phyloP scores from a whole-genome alignment of 2,113 vertebrate genomes.

The Calidris pygmaea region DNA sequence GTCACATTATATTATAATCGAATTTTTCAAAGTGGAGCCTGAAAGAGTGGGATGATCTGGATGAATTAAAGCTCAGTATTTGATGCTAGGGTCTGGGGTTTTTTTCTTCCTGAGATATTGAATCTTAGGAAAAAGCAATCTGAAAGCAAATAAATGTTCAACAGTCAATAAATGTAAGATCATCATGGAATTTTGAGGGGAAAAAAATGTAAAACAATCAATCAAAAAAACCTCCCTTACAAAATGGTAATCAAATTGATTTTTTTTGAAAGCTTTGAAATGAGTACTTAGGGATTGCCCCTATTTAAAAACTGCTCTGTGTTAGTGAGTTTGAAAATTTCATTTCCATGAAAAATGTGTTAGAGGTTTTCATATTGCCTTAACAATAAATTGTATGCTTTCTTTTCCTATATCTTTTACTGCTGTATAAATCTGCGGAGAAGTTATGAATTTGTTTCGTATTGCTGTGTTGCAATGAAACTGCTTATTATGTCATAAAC shows the following conservation, averaged over 20 bases:
- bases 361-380: background rate
- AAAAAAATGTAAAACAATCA: background rate
- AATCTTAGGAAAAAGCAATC: background rate
- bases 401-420: background rate
- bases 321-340: background rate
- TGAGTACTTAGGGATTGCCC: background rate
- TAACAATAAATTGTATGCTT: background rate
- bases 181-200: background rate
- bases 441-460: conserved; percentile 7
- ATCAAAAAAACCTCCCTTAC: background rate
- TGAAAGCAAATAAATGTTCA: background rate
- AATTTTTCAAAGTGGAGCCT: background rate
- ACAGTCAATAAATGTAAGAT: background rate
- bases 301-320: background rate
- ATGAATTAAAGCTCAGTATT: background rate
- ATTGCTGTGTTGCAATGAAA: conserved; percentile 5
- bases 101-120: background rate
- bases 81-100: background rate
- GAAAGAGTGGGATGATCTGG: background rate
- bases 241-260: background rate
- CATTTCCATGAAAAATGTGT: background rate
- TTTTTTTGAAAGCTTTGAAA: background rate
- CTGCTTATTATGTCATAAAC: conserved; percentile 11
- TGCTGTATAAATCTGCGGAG: conserved; percentile 10
- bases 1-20: background rate